Evolutionary conservation across 2,113 vertebrate species (phyloP), one percentile per base, ranked within the genome.

Genomic region (Bettongia penicillata): DNA sequence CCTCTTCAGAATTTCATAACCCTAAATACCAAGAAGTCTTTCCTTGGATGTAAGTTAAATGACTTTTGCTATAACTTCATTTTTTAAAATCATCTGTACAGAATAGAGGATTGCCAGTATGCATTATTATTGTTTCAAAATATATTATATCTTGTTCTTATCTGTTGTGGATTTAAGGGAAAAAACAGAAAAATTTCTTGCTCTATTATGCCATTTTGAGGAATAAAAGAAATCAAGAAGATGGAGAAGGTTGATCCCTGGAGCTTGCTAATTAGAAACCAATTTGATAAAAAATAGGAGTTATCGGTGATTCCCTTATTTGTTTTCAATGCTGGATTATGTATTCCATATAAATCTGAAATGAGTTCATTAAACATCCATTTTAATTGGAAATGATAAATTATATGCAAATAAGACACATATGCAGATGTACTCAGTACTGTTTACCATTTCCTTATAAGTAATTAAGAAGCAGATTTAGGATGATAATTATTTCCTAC

Each of bases 301-400:
- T 9, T 53, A 90, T 43, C 23, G 90, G 25, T 47, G 24, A 84
- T 84, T 43, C 9, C 19, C 68, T n/a, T 43, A 84, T 84, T 84
- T 84, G 68, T 3, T 37, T 90, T 51, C 93, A 93, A 22, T 95
- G 24, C 2, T 92, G 3, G 4, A 37, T 57, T 51, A 3, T 77
- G 19, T 89, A 53, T 50, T 24, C 47, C 90, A 3, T 19, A 51
- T 61, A 93, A 19, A 92, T 50, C 92, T 95, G 37, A 96, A 0
- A 16, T 92, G n/a, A 89, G 23, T 77, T 77, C 49, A 90, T 93
- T 84, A 49, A 94, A 57, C 61, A 93, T 37, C 6, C 43, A 3
- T 84, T 93, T 92, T 89, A 50, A 31, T 77, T n/a, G 6, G 1
- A 51, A 8, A 53, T 95, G 49, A 90, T 19, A 89, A 97, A 52